Base-by-base conservation (phyloP, 2,888 invertebrate species). In the Conus canariensis region DNA sequence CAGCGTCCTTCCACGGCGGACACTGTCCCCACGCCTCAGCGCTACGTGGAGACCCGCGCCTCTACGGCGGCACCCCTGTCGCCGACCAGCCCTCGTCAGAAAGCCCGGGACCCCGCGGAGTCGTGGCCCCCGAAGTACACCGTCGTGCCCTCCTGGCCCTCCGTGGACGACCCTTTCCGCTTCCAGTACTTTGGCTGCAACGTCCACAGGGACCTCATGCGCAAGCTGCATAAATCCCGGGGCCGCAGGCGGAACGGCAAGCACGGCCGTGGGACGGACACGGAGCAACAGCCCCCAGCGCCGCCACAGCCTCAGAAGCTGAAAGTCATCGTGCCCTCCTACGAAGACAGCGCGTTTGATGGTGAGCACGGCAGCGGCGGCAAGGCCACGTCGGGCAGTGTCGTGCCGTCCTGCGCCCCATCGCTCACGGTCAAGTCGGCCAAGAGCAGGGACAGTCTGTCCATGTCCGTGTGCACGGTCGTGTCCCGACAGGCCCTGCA, bases 1-100 rank as follows among this genome's bases (percentile, higher is more conserved):
- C 87, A 87, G 58, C 87, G 90, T n/a, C 90, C 90, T 22, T 90
- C 87, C 67, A 90, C 90, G 19, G 56, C 87, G 3, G 87, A 60
- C 58, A 82, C 87, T 16, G 90, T 82, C 64, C 67, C 56, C 19
- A 90, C 82, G 12, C 80, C 87, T 59, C 87, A 60, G 19, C 64
- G 87, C 45, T 30, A 64, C 9, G 30, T 77, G 45, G 82, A 90
- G 77, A 77, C 85, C 6, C 82, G 85, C 9, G 85, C 90, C 58
- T 86, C 64, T 0, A 45, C 64, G 19, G 60, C 58, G 56, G 8
- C 60, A 3, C 67, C 85, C 12, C 14, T 60, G 56, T 87, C 90
- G 16, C 89, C 83, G 12, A n/a, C 25, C 74, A 45, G 56, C 58
- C 67, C 85, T n/a, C 85, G 58, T n/a, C 88, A 64, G 67, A 67